phyloP scores from a whole-genome alignment of 2,888 invertebrate species.

The Synergus laeviventris region DNA sequence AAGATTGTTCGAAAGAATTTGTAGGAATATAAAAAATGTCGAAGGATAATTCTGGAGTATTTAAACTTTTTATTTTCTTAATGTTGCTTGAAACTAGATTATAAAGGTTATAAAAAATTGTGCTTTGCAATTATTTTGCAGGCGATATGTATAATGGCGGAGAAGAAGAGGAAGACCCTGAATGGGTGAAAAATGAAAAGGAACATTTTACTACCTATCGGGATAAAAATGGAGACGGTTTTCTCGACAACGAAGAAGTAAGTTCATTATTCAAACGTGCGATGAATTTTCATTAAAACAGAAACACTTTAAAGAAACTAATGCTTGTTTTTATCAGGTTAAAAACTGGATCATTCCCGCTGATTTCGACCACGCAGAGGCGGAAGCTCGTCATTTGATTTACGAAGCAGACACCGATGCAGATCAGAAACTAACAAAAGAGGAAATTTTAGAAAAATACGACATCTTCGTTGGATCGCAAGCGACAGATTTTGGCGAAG shows the following conservation, averaged over 20 bases:
- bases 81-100: too few species aligned
- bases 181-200: conserved; percentile 96
- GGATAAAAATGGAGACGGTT: conserved; percentile 93
- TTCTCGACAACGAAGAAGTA: conserved; percentile 92
- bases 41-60: too few species aligned
- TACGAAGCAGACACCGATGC: conserved; percentile 95
- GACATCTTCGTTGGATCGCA: conserved; percentile 99
- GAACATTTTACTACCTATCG: conserved; percentile 92
- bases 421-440: conserved; percentile 92
- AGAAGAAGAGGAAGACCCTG: conserved; percentile 87
- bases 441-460: conserved; percentile 95
- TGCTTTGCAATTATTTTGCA: conserved; percentile 60
- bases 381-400: conserved; percentile 96
- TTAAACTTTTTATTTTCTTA: too few species aligned
- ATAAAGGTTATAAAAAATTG: neutral
- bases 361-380: conserved; percentile 97
- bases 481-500: conserved; percentile 99
- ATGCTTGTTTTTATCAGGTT: conserved; percentile 72
- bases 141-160: conserved; percentile 92
- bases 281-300: neutral
- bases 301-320: neutral
- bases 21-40: too few species aligned
- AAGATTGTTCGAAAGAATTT: too few species aligned
- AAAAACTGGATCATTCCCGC: conserved; percentile 96
- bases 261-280: too few species aligned